These are phyloP conservation scores for Portevinia maculata DNA, from an alignment of 2,888 invertebrate species.

Conservation along the genomic window DNA sequence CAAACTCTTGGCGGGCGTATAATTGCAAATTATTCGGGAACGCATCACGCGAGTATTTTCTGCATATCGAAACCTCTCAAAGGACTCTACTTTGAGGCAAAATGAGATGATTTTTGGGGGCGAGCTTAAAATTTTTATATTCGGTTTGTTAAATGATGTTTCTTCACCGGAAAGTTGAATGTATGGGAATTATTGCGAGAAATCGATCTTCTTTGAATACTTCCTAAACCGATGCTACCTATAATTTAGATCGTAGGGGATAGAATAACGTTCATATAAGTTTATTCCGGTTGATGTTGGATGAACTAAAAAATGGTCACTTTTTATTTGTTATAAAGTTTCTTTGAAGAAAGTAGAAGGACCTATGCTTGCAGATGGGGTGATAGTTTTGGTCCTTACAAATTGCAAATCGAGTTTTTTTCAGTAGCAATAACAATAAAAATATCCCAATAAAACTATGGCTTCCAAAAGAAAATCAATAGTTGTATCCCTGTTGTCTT, in stretches of 20 bases:
- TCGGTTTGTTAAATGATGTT: not conserved
- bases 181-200: constrained; percentile 50
- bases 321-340: no score
- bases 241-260: constrained; percentile 41
- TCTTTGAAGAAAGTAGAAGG: no score
- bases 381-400: no score
- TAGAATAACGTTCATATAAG: no score
- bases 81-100: constrained; percentile 29
- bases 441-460: no score
- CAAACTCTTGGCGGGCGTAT: constrained; percentile 71
- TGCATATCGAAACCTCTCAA: constrained; percentile 10
- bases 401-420: no score
- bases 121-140: constrained; percentile 9
- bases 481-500: no score
- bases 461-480: no score
- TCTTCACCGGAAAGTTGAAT: constrained; percentile 8
- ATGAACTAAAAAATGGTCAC: no score
- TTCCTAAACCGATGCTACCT: constrained; percentile 14
- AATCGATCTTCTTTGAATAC: constrained; percentile 42
- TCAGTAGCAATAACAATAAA: no score
- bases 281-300: no score
- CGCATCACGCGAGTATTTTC: constrained; percentile 80
- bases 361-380: no score
- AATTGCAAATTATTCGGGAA: constrained; percentile 78
- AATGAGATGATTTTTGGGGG: constrained; percentile 57